Conservation (phyloP, 1,140 invertebrate genomes). For the Harlomillsia oculata region DNA sequence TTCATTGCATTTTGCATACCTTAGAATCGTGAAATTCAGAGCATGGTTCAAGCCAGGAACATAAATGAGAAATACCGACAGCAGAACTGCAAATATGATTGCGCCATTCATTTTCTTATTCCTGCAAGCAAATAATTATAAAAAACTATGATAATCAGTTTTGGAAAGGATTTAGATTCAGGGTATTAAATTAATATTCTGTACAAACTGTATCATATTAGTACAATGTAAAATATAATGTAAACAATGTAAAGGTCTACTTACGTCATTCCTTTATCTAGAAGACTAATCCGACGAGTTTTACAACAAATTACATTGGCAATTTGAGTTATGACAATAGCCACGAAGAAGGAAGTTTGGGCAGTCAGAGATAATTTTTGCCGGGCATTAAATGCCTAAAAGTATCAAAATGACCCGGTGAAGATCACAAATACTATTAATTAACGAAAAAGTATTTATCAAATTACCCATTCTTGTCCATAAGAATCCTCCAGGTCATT, state of each 20-base stretch:
- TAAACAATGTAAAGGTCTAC: background rate
- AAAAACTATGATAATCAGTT: background rate
- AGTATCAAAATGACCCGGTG: background rate
- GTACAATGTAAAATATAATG: background rate
- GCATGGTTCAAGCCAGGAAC: conserved; percentile 54
- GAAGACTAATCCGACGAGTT: conserved; percentile 52
- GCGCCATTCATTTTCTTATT: conserved; percentile 70
- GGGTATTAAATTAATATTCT: no score
- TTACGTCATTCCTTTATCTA: conserved; percentile 54
- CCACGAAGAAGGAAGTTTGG: conserved; percentile 57
- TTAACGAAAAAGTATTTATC: no score
- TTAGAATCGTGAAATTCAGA: conserved; percentile 17
- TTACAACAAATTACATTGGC: conserved; percentile 60
- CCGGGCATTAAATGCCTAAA: conserved; percentile 31
- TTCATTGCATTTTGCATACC: background rate
- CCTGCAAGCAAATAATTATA: conserved; percentile 16
- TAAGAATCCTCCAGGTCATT: conserved; percentile 52
- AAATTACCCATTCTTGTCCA: conserved; percentile 36
- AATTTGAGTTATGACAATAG: conserved; percentile 60
- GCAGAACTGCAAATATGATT: conserved; percentile 58
- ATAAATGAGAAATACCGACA: conserved; percentile 62
- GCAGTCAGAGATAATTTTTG: conserved; percentile 56
- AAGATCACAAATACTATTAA: no score
- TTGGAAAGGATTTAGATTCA: no score
- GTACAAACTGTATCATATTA: no score